Base-by-base conservation (phyloP, 2,113 vertebrate genomes). In the Pygoscelis adeliae region DNA sequence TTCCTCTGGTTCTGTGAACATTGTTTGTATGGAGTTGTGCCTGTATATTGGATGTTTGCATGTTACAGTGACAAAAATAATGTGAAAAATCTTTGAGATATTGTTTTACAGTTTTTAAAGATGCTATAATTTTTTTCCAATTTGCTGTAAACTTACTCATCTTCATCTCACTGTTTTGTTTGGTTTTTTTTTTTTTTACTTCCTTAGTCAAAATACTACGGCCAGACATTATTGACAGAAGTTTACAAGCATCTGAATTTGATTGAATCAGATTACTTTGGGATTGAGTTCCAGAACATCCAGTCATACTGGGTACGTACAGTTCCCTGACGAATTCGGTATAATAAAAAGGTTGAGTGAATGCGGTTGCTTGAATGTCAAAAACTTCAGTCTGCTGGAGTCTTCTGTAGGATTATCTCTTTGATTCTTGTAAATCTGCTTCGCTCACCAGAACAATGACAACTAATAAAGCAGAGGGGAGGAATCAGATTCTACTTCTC, bases 231-330 rank as follows among this genome's bases (percentile, higher is more conserved):
- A 56, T 87, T 99, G 96, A 97, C 97, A 23, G 98, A 99, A 38
- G 98, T 99, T 96, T 99, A 99, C 98, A 98, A 97, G 93, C 98
- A 98, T 93, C 97, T 99, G 95, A 99, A 99, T 97, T 98, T 99
- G 97, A 98, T 99, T 21, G 99, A 99, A 93, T 99, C 98, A 0
- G 99, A 99, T 98, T 99, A 99, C 98, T 99, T 99, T 93, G 99
- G 99, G 76, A 98, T 99, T 58, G 99, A 99, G 98, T 99, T 99
- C 95, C 99, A 99, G 95, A 99, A 99, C 79, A 95, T 97, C 89
- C 99, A 98, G 93, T 98, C 99, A 83, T 98, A 96, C 81, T 99
- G 99, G 99, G 99, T 99, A 98, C 3, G 99, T 99, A 95, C 56
- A 55, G 6, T 44, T 78, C 81, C 30, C 80, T 61, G 52, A 34